Base-by-base conservation (phyloP, 2,797 vertebrate genomes). In the Tympanoctomys barrerae region DNA sequence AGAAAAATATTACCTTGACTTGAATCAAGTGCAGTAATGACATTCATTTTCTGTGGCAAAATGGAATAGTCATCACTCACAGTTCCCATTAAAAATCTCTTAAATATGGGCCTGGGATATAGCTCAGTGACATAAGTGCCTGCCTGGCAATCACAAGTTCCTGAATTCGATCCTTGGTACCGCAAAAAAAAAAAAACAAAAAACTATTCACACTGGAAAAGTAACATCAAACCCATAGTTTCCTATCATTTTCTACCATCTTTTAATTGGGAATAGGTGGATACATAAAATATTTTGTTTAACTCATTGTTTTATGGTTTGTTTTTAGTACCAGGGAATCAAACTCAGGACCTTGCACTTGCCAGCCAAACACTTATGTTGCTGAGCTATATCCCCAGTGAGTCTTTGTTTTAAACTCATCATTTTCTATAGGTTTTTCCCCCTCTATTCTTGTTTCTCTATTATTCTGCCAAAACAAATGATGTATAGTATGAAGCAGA, bases 231-330 rank as follows among this genome's bases (percentile, higher is more conserved):
- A 66, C 11, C 3, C 80, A 7, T 81, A 86, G 13, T 49, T 82
- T 18, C 10, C 7, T 5, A 11, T 78, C 64, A 54, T 54, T 54
- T 54, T 54, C 52, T 54, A 54, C 2, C 2, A 54, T 54, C 62
- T 78, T 52, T 96, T 93, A 73, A 64, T 86, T 84, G 0, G 28
- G 42, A 77, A 28, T 77, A 59, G 57, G 57, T 7, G 21, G 39
- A 87, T 83, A 73, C 73, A 6, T 93, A 75, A 91, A 96, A 66
- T 64, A 49, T 70, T 95, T 92, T 81, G 33, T 39, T 95, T 80
- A 39, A 54, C 26, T 88, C 36, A 59, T 73, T 54, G 52, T 54
- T 54, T 54, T 54, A 52, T 52, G 52, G 16, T 54, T 54, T 54
- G 49, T 52, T 54, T 54, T 54, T 54, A 13, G 52, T 54, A 42